Evolutionary conservation across 2,797 vertebrate genomes (phyloP).

Genomic region (Micropoecilia bifurca): DNA sequence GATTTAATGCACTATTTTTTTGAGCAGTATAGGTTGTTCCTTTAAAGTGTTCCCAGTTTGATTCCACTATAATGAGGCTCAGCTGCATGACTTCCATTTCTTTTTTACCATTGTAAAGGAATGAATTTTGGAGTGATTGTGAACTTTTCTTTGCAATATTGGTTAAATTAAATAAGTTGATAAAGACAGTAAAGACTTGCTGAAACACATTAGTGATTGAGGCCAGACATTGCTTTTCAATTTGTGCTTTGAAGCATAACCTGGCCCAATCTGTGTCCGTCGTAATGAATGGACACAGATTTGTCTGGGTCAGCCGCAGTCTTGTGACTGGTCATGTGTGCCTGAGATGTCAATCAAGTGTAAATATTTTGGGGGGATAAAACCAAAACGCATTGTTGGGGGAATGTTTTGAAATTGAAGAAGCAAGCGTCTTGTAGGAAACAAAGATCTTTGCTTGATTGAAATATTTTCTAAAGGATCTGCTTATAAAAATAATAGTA

Average conservation of each 20-base stretch:
- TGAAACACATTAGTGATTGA: slow-evolving; percentile 28
- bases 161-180: slow-evolving; percentile 3
- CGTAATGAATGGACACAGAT: slow-evolving; percentile 36
- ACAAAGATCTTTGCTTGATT: slow-evolving; percentile 17
- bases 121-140: neutral
- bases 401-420: slow-evolving; percentile 66
- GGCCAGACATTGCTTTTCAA: slow-evolving; percentile 42
- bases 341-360: slow-evolving; percentile 76
- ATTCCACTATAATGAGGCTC: slow-evolving; percentile 7
- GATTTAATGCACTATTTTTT: neutral
- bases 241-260: slow-evolving; percentile 59
- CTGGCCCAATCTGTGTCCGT: slow-evolving; percentile 42
- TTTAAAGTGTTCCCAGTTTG: neutral
- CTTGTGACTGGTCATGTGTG: slow-evolving; percentile 79
- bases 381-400: slow-evolving; percentile 73
- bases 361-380: slow-evolving; percentile 77
- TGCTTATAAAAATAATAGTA: neutral
- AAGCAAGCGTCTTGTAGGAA: slow-evolving; percentile 44
- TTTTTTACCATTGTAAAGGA: neutral
- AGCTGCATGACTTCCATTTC: neutral
- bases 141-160: neutral
- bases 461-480: neutral
- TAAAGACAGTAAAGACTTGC: slow-evolving; percentile 28
- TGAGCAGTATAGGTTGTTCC: neutral
- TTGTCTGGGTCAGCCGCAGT: slow-evolving; percentile 55